These are phyloP conservation scores for Anoplolepis gracilipes DNA, from an alignment of 1,140 invertebrate genomes.

Conservation along the genomic window DNA sequence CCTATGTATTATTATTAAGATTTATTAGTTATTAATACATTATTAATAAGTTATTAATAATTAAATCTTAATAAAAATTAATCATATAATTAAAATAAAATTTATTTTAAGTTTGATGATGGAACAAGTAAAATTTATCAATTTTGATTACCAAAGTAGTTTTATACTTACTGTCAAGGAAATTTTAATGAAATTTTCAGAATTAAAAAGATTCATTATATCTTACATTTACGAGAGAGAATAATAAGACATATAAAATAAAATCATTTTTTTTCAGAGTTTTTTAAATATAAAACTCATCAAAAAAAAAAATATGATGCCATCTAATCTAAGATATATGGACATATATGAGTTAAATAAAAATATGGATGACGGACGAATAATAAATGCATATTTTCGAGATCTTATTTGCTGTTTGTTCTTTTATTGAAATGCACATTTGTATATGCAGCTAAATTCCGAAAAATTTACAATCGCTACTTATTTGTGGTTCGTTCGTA, in stretches of 20 bases:
- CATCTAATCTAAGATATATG: too few relatives aligned
- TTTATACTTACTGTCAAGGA: too few relatives aligned
- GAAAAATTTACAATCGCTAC: too few relatives aligned
- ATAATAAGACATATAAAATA: neutral
- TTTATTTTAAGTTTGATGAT: too few relatives aligned
- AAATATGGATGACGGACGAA: neutral
- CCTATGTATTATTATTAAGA: too few relatives aligned
- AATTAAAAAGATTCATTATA: neutral
- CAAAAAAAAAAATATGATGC: neutral
- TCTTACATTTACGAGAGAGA: neutral
- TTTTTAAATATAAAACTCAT: conserved; percentile 11
- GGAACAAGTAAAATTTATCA: too few relatives aligned
- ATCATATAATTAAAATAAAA: too few relatives aligned
- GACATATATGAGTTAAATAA: neutral
- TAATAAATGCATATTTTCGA: neutral
- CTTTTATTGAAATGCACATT: neutral
- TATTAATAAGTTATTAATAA: too few relatives aligned
- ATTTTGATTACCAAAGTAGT: too few relatives aligned
- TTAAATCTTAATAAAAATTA: too few relatives aligned
- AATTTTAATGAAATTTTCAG: neutral
- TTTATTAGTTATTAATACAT: too few relatives aligned
- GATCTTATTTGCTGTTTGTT: neutral
- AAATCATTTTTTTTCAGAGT: neutral
- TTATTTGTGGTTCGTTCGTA: too few relatives aligned
- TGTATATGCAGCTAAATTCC: neutral